Conservation (phyloP, 2,113 vertebrate genomes). For the Ifrita kowaldi region DNA sequence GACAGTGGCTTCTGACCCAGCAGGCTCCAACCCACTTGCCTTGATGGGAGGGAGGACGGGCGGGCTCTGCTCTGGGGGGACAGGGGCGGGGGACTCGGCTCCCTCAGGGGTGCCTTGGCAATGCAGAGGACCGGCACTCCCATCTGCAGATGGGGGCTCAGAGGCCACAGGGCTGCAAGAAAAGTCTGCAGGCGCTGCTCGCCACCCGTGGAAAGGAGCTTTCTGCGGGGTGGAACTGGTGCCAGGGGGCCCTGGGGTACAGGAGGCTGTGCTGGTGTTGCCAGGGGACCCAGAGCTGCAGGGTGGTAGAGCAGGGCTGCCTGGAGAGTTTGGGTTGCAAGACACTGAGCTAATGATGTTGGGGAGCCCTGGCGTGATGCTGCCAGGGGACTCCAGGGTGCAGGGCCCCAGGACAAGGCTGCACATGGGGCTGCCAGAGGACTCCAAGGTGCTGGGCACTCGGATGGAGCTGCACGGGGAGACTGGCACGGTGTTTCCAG, state of each 20-base stretch:
- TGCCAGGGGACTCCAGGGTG: not conserved
- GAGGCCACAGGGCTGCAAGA: not conserved
- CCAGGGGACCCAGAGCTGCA: not conserved
- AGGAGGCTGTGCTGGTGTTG: not conserved
- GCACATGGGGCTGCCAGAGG: not conserved
- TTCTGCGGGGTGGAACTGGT: not conserved
- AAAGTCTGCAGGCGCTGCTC: not conserved
- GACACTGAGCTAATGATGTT: not conserved
- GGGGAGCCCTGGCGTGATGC: not conserved
- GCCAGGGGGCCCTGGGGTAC: not conserved
- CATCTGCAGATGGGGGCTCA: fast-evolving
- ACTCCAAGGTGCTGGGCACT: not conserved
- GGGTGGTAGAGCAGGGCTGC: not conserved
- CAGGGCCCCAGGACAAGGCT: not conserved
- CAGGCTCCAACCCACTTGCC: not conserved
- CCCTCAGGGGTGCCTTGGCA: not conserved
- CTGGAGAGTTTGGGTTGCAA: not conserved
- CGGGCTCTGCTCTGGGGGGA: not conserved
- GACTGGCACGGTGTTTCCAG: not conserved
- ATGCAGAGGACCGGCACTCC: not conserved
- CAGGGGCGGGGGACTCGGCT: not conserved
- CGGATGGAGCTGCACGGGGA: not conserved
- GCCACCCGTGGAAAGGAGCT: not conserved
- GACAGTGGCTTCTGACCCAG: not conserved
- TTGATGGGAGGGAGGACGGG: not conserved